Evolutionary conservation across 1,140 invertebrate species (phyloP).

Genomic region (Probaryconus sp.): DNA sequence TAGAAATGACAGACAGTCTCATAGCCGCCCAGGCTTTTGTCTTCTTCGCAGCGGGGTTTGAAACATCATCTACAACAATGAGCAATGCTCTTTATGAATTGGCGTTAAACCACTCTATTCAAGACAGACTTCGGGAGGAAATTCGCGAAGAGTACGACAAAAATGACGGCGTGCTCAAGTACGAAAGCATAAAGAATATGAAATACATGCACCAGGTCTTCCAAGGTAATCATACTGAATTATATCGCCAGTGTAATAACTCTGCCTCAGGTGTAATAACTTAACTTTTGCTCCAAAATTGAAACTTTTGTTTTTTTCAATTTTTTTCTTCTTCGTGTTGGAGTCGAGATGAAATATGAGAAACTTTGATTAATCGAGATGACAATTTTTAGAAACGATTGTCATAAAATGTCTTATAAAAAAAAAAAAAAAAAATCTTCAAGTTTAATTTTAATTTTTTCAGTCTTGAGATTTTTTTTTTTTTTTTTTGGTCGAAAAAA

Average conservation of each 20-base stretch:
- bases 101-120: conserved; percentile 77
- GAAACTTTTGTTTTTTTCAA: background rate
- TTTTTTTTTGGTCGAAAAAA: background rate
- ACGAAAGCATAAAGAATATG: conserved; percentile 60
- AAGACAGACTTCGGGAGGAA: conserved; percentile 78
- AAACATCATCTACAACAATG: conserved; percentile 80
- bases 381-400: background rate
- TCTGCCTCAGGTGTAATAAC: no score
- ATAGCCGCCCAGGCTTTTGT: conserved; percentile 72
- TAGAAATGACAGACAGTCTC: conserved; percentile 66
- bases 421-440: no score
- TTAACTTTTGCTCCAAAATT: no score
- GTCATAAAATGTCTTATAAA: background rate
- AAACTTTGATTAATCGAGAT: no score
- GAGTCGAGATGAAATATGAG: no score
- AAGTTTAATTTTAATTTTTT: no score
- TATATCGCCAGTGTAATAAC: no score
- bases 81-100: conserved; percentile 76
- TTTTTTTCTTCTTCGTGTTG: background rate
- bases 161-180: conserved; percentile 55
- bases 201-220: conserved; percentile 65
- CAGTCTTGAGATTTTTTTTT: background rate
- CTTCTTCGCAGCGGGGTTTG: conserved; percentile 80
- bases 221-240: conserved; percentile 48
- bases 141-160: conserved; percentile 67